Conservation (phyloP, 1,140 invertebrate species). For the Apis florea region DNA sequence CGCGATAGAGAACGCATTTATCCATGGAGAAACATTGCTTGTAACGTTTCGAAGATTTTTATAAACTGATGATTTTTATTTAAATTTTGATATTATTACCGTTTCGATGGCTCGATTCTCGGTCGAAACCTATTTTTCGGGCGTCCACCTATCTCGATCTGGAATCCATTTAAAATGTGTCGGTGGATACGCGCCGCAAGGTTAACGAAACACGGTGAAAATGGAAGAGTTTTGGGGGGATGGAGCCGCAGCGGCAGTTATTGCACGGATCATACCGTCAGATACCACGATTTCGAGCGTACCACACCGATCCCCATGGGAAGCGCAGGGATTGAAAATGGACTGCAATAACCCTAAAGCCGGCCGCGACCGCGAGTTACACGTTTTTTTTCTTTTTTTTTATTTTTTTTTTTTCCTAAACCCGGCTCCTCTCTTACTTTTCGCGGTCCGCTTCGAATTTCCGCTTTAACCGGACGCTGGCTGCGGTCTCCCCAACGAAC, state of each 20-base stretch:
- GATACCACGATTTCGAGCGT: conserved; percentile 33
- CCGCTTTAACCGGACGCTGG: conserved; percentile 22
- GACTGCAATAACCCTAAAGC: conserved; percentile 61
- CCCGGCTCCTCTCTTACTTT: conserved; percentile 47
- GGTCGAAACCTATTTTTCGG: background rate
- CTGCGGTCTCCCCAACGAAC: conserved; percentile 33
- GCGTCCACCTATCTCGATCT: background rate
- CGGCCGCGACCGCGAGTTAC: conserved; percentile 30
- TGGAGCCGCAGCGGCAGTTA: conserved; percentile 44
- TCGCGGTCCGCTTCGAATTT: conserved; percentile 47
- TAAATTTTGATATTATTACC: conserved; percentile 17
- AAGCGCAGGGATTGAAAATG: conserved; percentile 57
- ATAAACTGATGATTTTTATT: background rate
- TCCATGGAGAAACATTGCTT: no score
- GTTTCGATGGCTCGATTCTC: conserved; percentile 10
- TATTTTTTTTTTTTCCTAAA: conserved; percentile 39
- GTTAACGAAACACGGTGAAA: conserved; percentile 40
- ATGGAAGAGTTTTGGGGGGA: conserved; percentile 57
- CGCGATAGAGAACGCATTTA: no score
- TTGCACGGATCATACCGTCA: conserved; percentile 54
- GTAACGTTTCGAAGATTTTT: background rate
- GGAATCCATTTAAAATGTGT: conserved; percentile 15
- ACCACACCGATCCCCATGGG: conserved; percentile 29
- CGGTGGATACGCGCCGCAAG: conserved; percentile 20
- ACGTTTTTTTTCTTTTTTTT: conserved; percentile 2